A percentile compares a stretch with the other conserved stretches of the same genome.
These are phyloP conservation scores for Ptychodera flava DNA, from an alignment of 35 echinoderm and acorn worm species.

Conservation along the genomic window DNA sequence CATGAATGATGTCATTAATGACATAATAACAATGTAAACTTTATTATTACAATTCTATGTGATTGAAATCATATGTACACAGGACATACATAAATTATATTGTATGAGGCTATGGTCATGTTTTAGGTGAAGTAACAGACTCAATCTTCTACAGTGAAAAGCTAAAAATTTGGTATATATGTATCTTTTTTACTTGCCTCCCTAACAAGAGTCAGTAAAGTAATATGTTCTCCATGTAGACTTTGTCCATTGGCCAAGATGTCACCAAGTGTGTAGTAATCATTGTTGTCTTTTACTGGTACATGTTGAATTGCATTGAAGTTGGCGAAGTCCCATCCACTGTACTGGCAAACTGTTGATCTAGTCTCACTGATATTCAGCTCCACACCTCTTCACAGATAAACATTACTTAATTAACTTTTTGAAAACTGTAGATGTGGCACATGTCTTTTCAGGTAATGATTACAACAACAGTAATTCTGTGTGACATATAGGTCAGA, in stretches of 20 bases:
- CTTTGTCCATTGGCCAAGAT: conserved; percentile 74
- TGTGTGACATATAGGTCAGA: background rate
- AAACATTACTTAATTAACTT: background rate
- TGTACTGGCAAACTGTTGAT: conserved; percentile 54
- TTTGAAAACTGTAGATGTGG: background rate
- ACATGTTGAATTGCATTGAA: conserved; percentile 55
- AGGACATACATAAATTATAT: no score
- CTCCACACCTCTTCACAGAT: conserved; percentile 49
- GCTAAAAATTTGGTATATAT: no score
- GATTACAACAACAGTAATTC: background rate
- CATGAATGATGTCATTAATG: no score
- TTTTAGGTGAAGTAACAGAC: no score
- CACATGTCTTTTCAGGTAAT: background rate
- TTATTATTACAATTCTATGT: no score
- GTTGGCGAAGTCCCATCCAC: conserved; percentile 51
- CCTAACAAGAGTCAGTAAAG: conserved; percentile 70
- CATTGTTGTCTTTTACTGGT: conserved; percentile 54
- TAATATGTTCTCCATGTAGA: conserved; percentile 77
- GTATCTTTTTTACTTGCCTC: conserved; percentile 35
- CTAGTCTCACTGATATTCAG: conserved; percentile 78
- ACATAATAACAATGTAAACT: no score
- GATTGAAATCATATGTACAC: no score
- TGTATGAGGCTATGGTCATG: no score
- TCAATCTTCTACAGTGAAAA: no score
- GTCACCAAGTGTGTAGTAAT: conserved; percentile 68